These are phyloP conservation scores for Stigmatopora argus DNA, from an alignment of 2,113 vertebrate genomes.

Conservation along the genomic window DNA sequence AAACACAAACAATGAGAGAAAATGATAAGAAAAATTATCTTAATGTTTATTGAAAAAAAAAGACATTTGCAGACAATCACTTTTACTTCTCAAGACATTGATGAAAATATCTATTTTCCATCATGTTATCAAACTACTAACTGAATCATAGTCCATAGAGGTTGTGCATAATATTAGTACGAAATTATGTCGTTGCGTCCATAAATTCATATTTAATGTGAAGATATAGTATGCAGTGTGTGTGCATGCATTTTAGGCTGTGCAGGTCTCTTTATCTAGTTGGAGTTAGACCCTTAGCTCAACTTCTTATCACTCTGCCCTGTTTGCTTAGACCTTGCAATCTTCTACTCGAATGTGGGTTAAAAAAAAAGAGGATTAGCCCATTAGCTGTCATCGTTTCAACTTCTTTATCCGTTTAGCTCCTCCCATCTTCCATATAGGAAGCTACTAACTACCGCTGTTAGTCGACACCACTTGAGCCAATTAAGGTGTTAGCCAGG, in stretches of 20 bases:
- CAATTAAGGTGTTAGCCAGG: constrained; percentile 34
- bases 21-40: too few species aligned
- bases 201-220: neutral
- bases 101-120: neutral
- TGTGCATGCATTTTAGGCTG: constrained; percentile 15
- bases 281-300: constrained; percentile 75
- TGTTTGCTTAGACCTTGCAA: constrained; percentile 71
- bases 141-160: too few species aligned
- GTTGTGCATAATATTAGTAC: too few species aligned
- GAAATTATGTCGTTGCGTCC: too few species aligned
- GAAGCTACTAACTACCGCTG: constrained; percentile 8
- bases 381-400: constrained; percentile 48
- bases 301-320: constrained; percentile 59
- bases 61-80: too few species aligned
- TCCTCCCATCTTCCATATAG: constrained; percentile 5
- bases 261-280: constrained; percentile 60
- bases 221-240: neutral
- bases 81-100: too few species aligned
- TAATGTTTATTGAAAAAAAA: too few species aligned
- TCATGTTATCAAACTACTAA: neutral
- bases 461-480: constrained; percentile 19
- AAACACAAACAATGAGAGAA: too few species aligned
- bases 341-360: constrained; percentile 52
- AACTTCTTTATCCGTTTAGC: constrained; percentile 11
- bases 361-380: constrained; percentile 52